Conservation (phyloP, 2,888 invertebrate species). For the Drosophila algonquin region DNA sequence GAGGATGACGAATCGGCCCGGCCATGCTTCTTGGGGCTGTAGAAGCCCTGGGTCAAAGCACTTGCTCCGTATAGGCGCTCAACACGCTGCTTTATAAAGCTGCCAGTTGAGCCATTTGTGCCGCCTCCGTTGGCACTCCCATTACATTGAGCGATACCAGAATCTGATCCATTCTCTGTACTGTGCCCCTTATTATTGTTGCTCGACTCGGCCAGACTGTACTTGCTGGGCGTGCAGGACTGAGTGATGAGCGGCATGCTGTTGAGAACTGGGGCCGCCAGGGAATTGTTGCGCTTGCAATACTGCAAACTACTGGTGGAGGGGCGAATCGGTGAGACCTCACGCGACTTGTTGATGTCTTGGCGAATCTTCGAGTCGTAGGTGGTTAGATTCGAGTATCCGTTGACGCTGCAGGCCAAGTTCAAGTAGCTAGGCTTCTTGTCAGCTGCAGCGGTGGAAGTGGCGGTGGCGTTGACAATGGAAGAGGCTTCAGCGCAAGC, state of each 20-base stretch:
- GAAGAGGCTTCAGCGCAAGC: conserved; percentile 2
- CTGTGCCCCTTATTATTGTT: conserved; percentile 46
- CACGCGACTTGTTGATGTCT: conserved; percentile 89
- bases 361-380: conserved; percentile 92
- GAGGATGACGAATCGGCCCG: conserved; percentile 23
- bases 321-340: conserved; percentile 89
- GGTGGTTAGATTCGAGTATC: conserved; percentile 93
- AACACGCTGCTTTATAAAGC: conserved; percentile 94
- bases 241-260: conserved; percentile 70
- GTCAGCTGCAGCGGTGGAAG: conserved; percentile 64
- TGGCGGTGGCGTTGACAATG: conserved; percentile 9
- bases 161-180: conserved; percentile 1
- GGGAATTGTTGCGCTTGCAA: conserved; percentile 85
- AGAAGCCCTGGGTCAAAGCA: conserved; percentile 93
- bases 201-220: conserved; percentile 50
- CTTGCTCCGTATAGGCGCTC: conserved; percentile 95
- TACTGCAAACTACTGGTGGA: conserved; percentile 84
- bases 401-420: conserved; percentile 94
- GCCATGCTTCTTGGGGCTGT: conserved; percentile 85
- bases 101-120: conserved; percentile 84
- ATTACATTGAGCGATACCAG: conserved; percentile 1
- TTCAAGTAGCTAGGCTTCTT: conserved; percentile 95
- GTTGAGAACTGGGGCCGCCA: conserved; percentile 85
- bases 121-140: conserved; percentile 64
- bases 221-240: conserved; percentile 51